Percentiles rank a stretch among this genome's conserved stretches.
These are phyloP conservation scores for Speoplatyrhinus poulsoni DNA, from an alignment of 2,113 vertebrate genomes.

Conservation along the genomic window DNA sequence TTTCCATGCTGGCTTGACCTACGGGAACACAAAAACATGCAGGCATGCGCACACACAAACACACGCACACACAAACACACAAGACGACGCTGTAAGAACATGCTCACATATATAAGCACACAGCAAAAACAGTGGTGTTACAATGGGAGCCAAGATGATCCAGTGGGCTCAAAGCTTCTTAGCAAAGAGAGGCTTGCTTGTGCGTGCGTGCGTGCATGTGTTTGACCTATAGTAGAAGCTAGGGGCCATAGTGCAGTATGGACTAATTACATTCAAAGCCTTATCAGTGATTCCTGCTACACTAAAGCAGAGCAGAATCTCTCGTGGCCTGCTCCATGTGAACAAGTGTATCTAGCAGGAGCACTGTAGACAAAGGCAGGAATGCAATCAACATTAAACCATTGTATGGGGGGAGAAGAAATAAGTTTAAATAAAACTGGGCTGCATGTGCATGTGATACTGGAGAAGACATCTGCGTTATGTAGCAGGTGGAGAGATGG, in stretches of 20 bases:
- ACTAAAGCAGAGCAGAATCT: constrained; percentile 35
- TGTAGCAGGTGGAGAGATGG: constrained; percentile 14
- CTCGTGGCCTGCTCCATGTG: constrained; percentile 28
- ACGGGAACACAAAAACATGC: not conserved
- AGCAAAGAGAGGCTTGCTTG: not conserved
- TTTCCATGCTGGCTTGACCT: not conserved
- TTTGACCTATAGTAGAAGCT: constrained; percentile 8
- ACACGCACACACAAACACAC: not conserved
- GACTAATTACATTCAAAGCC: constrained; percentile 46
- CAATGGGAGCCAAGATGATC: constrained; percentile 6
- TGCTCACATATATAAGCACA: not conserved
- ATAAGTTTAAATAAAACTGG: too few relatives aligned
- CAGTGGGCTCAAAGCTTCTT: constrained; percentile 18
- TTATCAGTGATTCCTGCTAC: constrained; percentile 47
- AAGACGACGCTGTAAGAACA: not conserved
- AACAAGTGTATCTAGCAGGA: constrained; percentile 33
- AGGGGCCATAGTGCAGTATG: constrained; percentile 4
- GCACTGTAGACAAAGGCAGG: constrained; percentile 6
- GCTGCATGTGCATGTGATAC: too few relatives aligned
- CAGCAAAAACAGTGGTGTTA: constrained; percentile 2
- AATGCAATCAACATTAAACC: not conserved
- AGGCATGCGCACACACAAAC: not conserved
- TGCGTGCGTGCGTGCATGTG: not conserved
- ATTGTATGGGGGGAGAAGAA: constrained; percentile 6
- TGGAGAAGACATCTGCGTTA: constrained; percentile 5